A percentile compares a stretch with the other conserved stretches of the same genome.
Evolutionary conservation across 2,888 invertebrate genomes (phyloP).

Genomic region (Glaucopsyche alexis): DNA sequence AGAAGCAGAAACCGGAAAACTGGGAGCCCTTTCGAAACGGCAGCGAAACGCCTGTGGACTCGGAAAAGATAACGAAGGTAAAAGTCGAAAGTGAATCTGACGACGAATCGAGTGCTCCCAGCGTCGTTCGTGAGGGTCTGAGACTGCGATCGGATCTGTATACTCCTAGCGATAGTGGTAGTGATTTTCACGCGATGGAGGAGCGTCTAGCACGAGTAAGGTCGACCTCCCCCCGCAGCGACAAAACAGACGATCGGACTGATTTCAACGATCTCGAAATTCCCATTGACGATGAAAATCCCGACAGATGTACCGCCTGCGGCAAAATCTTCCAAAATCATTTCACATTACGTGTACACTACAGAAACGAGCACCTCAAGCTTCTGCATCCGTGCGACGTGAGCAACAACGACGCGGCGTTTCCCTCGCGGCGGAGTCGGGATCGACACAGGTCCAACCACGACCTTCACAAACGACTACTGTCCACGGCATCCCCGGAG

Average conservation of each 20-base stretch:
- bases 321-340: constrained; percentile 94
- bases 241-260: constrained; percentile 63
- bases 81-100: constrained; percentile 77
- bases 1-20: constrained; percentile 72
- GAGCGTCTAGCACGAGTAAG: constrained; percentile 76
- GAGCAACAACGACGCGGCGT: constrained; percentile 93
- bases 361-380: constrained; percentile 94
- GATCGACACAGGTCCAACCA: constrained; percentile 81
- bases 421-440: constrained; percentile 89
- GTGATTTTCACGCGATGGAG: constrained; percentile 74
- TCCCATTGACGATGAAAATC: constrained; percentile 93
- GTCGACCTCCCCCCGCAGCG: constrained; percentile 70
- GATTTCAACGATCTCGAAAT: constrained; percentile 83
- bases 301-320: constrained; percentile 91
- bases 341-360: constrained; percentile 93
- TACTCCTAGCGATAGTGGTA: constrained; percentile 76
- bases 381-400: constrained; percentile 94
- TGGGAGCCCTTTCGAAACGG: constrained; percentile 73
- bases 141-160: constrained; percentile 70
- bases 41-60: constrained; percentile 64
- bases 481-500: constrained; percentile 68
- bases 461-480: constrained; percentile 73
- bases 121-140: constrained; percentile 72
- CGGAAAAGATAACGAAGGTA: constrained; percentile 65
- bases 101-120: constrained; percentile 72